These are phyloP conservation scores for Galerucella nymphaeae DNA, from an alignment of 2,888 invertebrate genomes.

Conservation along the genomic window DNA sequence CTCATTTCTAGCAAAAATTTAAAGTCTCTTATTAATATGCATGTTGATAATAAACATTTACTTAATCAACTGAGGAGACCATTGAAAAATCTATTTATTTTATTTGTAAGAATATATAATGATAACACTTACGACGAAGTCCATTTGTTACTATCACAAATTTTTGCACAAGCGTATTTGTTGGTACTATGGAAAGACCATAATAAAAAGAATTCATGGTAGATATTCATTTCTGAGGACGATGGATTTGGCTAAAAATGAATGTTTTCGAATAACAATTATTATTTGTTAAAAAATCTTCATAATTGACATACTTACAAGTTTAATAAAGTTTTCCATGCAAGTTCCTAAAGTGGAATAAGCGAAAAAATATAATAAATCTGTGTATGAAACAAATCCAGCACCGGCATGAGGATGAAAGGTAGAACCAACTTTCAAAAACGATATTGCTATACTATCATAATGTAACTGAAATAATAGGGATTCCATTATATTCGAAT, in stretches of 20 bases:
- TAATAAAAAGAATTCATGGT: conserved; percentile 59
- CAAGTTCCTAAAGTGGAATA: conserved; percentile 80
- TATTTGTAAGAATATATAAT: background rate
- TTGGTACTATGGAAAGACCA: conserved; percentile 57
- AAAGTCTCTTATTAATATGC: background rate
- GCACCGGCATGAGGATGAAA: conserved; percentile 76
- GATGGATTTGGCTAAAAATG: conserved; percentile 57
- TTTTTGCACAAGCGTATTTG: conserved; percentile 49
- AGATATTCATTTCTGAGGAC: conserved; percentile 59
- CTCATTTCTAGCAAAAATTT: conserved; percentile 63
- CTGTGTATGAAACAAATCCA: conserved; percentile 78
- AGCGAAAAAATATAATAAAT: conserved; percentile 80
- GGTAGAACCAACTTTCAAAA: conserved; percentile 76
- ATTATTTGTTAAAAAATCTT: no score
- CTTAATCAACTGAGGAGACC: background rate
- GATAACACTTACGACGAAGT: conserved; percentile 51
- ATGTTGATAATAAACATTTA: no score
- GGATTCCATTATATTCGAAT: conserved; percentile 78
- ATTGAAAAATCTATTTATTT: background rate
- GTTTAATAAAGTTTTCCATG: conserved; percentile 69
- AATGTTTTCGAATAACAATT: background rate
- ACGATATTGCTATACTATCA: conserved; percentile 79
- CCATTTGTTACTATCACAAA: conserved; percentile 53
- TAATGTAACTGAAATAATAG: conserved; percentile 78
- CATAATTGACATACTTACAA: conserved; percentile 58